phyloP scores from a whole-genome alignment of 1,140 invertebrate genomes.

The Gryon sp. region DNA sequence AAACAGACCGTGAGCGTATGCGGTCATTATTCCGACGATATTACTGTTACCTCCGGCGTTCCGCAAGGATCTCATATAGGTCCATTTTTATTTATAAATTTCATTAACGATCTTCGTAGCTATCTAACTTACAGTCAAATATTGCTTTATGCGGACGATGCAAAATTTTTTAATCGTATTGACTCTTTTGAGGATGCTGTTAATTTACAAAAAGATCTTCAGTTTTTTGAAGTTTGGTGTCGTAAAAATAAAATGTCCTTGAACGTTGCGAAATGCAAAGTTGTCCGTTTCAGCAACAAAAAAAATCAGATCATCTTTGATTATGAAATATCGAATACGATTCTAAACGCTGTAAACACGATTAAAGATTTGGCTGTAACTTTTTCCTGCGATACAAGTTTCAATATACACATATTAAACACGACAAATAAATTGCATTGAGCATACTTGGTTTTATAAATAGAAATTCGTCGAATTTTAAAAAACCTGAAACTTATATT shows the following conservation, averaged over 20 bases:
- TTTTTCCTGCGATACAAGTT: no score
- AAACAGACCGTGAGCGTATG: background rate
- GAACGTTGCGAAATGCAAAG: background rate
- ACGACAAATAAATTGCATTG: no score
- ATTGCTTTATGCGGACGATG: slow-evolving; percentile 11
- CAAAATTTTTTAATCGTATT: no score
- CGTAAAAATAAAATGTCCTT: background rate
- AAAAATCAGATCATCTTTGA: background rate
- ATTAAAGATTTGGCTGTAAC: background rate
- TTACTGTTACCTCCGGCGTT: background rate
- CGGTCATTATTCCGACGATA: background rate
- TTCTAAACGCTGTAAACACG: background rate
- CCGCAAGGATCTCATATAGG: slow-evolving; percentile 9
- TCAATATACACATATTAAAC: no score
- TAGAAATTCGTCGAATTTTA: no score
- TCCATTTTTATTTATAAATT: slow-evolving; percentile 5
- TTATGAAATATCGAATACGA: background rate
- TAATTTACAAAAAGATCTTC: no score
- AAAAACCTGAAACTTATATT: no score
- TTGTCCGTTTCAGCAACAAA: background rate
- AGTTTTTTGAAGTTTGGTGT: background rate
- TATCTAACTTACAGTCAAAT: background rate
- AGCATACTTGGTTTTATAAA: no score
- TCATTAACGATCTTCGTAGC: slow-evolving; percentile 16
- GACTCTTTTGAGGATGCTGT: no score